These are phyloP conservation scores for Okamejei kenojei DNA, from an alignment of 2,797 vertebrate species.

Conservation along the genomic window DNA sequence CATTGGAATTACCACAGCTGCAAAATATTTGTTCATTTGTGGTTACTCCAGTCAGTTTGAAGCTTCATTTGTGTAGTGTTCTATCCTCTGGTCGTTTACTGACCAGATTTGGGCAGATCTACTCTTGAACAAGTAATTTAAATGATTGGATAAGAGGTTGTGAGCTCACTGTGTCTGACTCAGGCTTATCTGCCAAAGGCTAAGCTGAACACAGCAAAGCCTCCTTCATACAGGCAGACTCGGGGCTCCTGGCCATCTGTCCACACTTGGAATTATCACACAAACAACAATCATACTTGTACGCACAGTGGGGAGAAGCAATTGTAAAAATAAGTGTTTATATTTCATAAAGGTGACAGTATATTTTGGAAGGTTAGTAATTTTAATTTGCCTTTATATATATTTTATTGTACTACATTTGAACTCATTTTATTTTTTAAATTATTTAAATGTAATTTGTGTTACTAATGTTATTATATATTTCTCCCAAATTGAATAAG, in stretches of 20 bases:
- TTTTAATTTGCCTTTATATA: slow-evolving; percentile 39
- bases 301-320: slow-evolving; percentile 37
- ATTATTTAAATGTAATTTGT: not conserved
- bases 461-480: not conserved
- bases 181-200: slow-evolving; percentile 71
- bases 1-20: not conserved
- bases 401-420: not conserved
- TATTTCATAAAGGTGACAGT: slow-evolving; percentile 46
- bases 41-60: slow-evolving; percentile 60
- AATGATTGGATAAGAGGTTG: slow-evolving; percentile 70
- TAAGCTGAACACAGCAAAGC: slow-evolving; percentile 68
- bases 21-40: slow-evolving; percentile 50
- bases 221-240: slow-evolving; percentile 64
- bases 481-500: not conserved
- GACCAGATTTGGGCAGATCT: slow-evolving; percentile 66
- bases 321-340: slow-evolving; percentile 47
- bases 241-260: slow-evolving; percentile 76
- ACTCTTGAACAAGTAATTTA: slow-evolving; percentile 73
- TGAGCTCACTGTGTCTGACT: slow-evolving; percentile 64
- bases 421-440: no score
- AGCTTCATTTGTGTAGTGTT: slow-evolving; percentile 50
- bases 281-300: slow-evolving; percentile 57
- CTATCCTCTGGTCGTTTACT: slow-evolving; percentile 69
- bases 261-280: slow-evolving; percentile 63
- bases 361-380: slow-evolving; percentile 62